Evolutionary conservation across 2,113 vertebrate species (phyloP).

Genomic region (Rhinolophus ferrumequinum): DNA sequence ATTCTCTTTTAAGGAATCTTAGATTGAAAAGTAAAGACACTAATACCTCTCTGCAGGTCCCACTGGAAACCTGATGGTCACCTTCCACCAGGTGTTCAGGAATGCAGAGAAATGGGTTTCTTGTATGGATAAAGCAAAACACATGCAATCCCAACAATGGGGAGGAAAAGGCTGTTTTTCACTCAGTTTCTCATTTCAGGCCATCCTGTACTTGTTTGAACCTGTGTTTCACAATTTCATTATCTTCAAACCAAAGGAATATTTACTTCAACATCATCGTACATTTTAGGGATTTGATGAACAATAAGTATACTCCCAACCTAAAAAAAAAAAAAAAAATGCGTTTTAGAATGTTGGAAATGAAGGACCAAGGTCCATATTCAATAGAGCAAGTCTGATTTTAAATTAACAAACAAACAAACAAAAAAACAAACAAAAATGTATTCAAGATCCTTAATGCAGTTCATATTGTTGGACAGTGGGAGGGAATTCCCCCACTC

Average conservation of each 20-base stretch:
- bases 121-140: background rate
- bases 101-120: background rate
- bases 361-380: background rate
- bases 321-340: background rate
- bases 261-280: background rate
- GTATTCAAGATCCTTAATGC: background rate
- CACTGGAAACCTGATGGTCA: background rate
- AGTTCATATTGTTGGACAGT: background rate
- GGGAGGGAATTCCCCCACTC: background rate
- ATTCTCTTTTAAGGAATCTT: background rate
- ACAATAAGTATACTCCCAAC: background rate
- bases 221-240: background rate
- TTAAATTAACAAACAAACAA: background rate
- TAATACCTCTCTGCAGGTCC: background rate
- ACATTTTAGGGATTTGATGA: background rate
- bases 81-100: background rate
- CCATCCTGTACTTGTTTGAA: background rate
- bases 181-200: background rate
- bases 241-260: background rate
- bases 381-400: background rate
- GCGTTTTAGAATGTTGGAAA: background rate
- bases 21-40: background rate
- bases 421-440: background rate
- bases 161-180: background rate
- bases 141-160: fast-evolving